Percentiles rank a stretch among this genome's conserved stretches.
Evolutionary conservation across 2,113 vertebrate species (phyloP).

Genomic region (Hyperoodon ampullatus): DNA sequence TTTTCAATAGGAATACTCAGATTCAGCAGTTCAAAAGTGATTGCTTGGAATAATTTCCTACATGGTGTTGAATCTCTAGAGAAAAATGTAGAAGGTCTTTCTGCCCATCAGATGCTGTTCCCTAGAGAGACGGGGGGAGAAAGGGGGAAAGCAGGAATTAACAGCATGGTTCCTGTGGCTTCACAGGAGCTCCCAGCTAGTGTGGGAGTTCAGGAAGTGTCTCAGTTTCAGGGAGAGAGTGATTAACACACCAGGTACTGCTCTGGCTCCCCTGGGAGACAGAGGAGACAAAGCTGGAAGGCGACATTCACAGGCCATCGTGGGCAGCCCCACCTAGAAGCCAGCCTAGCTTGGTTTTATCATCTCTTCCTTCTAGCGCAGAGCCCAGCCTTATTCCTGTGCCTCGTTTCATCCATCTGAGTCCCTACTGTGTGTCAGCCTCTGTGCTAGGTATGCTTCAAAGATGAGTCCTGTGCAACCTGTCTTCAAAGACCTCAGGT

Average conservation of each 20-base stretch:
- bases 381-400: neutral
- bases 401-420: neutral
- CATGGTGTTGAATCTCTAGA: conserved; percentile 27
- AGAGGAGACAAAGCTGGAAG: neutral
- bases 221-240: conserved; percentile 49
- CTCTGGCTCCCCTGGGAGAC: neutral
- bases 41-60: conserved; percentile 47
- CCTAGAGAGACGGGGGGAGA: neutral
- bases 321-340: neutral
- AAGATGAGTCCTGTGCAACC: neutral
- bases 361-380: neutral
- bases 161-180: neutral
- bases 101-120: neutral
- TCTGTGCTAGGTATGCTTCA: neutral
- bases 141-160: neutral
- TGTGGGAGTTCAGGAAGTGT: conserved; percentile 20
- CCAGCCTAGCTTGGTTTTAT: neutral
- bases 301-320: neutral
- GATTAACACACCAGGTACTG: neutral
- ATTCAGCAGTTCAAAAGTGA: conserved; percentile 29
- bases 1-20: conserved; percentile 44
- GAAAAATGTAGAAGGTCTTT: neutral
- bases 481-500: neutral
- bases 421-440: neutral
- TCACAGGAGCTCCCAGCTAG: neutral